Base-by-base conservation (phyloP, 2,888 invertebrate species). In the Nasonovia ribisnigri region DNA sequence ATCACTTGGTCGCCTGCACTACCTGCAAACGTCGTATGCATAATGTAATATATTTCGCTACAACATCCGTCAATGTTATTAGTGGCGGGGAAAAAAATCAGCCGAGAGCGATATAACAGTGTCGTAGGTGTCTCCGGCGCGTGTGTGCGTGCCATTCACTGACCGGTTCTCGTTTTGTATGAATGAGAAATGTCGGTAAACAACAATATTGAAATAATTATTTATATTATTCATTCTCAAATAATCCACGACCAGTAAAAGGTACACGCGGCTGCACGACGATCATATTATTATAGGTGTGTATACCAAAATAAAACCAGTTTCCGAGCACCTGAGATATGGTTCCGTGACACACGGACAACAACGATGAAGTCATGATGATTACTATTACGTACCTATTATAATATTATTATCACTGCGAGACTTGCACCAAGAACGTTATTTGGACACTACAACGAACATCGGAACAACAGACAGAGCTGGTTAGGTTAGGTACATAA, bases 121-220 rank as follows among this genome's bases (percentile, higher is more conserved):
- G 48, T 43, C 93, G 93, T 93, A 90, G 93, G 93, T 67, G 93
- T 84, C 57, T 77, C 3, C 48, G 29, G 46, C 84, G 89, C 54
- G 60, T 51, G 51, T 57, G 48, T 90, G 77, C 51, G 36, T 48
- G 42, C 93, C 93, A 86, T 90, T 93, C 93, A 93, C 93, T 51
- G n/a, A 93, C 93, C 84, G 93, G 93, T 93, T 93, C 16, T 84
- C 84, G 84, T 86, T 67, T 48, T 10, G 90, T 60, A 84, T 90
- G 93, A 93, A 93, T 93, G 93, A 84, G 84, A 90, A 90, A 93
- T 48, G 89, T 93, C 10, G 89, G 93, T 93, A 93, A 93, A 93
- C 93, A 93, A 90, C 90, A 42, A 93, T 93, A 86, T 57, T 90
- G 90, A 93, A 93, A 93, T 88, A 86, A 93, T 92, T 88, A 92